Conservation (phyloP, 2,888 invertebrate genomes). For the Ashinkailepas kermadecensis region DNA sequence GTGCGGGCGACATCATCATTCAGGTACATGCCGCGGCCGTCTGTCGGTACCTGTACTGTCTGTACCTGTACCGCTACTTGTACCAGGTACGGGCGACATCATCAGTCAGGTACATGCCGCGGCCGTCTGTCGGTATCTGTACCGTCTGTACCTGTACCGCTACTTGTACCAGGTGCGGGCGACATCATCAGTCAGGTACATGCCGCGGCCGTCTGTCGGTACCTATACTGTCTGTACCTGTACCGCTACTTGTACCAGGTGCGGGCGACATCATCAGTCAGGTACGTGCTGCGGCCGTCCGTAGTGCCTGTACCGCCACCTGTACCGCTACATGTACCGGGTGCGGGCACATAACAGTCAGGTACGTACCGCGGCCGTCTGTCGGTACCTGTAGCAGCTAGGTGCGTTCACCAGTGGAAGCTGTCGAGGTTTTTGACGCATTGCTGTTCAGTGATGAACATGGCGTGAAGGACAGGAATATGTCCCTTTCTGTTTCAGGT, state of each 20-base stretch:
- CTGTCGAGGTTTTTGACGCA: too few species aligned
- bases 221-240: too few species aligned
- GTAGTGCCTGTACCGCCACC: slow-evolving; percentile 1
- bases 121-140: slow-evolving; percentile 29
- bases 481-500: too few species aligned
- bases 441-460: too few species aligned
- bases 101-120: slow-evolving; percentile 58
- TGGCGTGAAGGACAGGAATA: too few species aligned
- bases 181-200: slow-evolving; percentile 22
- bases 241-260: slow-evolving; percentile 44
- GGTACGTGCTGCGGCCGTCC: slow-evolving; percentile 37
- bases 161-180: slow-evolving; percentile 25
- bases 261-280: slow-evolving; percentile 84
- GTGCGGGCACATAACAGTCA: slow-evolving; percentile 87
- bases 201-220: too few species aligned
- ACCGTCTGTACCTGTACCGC: slow-evolving; percentile 45
- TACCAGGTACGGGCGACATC: slow-evolving; percentile 87
- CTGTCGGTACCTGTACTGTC: background rate
- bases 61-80: slow-evolving; percentile 85
- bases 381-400: background rate
- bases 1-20: slow-evolving; percentile 53
- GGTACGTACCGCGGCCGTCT: slow-evolving; percentile 37
- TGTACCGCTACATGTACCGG: slow-evolving; percentile 61
- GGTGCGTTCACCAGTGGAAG: too few species aligned
- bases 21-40: slow-evolving; percentile 46